Evolutionary conservation across 2,888 invertebrate species (phyloP).

Genomic region (Megalurothrips usitatus): DNA sequence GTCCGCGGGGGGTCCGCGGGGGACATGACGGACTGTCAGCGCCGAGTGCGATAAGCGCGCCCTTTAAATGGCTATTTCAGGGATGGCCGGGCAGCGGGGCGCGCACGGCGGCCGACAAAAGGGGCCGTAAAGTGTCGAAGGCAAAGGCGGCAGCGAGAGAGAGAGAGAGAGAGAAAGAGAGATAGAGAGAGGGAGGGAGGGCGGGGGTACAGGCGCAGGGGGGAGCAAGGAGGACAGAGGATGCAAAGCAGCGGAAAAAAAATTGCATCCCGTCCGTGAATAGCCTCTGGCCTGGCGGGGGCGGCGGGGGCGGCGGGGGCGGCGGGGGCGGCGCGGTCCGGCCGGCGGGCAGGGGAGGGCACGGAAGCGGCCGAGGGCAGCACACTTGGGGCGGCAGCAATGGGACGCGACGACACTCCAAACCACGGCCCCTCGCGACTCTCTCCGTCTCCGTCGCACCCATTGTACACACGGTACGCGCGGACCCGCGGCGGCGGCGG

Average conservation of each 20-base stretch:
- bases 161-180: background rate
- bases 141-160: background rate
- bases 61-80: slow-evolving; percentile 23
- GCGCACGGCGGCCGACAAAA: background rate
- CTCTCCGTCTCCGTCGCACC: too few relatives aligned
- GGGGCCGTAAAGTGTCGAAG: background rate
- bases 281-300: background rate
- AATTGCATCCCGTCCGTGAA: background rate
- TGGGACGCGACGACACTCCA: background rate
- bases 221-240: background rate
- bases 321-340: too few relatives aligned
- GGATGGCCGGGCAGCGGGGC: background rate
- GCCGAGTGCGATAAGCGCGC: background rate
- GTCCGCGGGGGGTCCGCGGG: background rate
- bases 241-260: background rate
- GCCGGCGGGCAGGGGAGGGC: too few relatives aligned
- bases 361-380: too few relatives aligned
- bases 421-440: background rate
- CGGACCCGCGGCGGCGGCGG: background rate
- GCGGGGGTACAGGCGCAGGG: background rate
- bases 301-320: too few relatives aligned
- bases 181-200: background rate
- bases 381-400: background rate
- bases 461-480: background rate
- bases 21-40: background rate